Evolutionary conservation across 2,797 vertebrate species (phyloP).

Genomic region (Crenuchus spilurus): DNA sequence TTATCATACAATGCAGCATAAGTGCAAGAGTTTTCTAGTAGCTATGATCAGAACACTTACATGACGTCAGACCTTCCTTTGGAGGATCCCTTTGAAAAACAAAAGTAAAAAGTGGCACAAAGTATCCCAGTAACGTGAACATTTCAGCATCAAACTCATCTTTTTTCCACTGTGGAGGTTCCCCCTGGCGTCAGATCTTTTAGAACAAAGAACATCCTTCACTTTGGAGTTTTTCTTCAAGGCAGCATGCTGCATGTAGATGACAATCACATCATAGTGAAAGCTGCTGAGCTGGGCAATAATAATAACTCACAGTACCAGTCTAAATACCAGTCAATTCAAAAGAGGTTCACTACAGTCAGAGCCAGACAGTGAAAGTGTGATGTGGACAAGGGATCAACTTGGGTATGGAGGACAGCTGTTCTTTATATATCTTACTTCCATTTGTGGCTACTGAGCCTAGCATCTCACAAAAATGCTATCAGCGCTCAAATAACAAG

Average conservation of each 20-base stretch:
- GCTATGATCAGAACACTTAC: constrained; percentile 59
- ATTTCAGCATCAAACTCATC: constrained; percentile 50
- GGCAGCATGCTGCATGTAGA: not conserved
- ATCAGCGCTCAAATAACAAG: constrained; percentile 50
- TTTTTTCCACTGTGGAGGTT: constrained; percentile 8
- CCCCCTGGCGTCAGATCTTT: constrained; percentile 1
- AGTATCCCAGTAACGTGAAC: constrained; percentile 67
- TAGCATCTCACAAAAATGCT: constrained; percentile 32
- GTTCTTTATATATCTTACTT: constrained; percentile 40
- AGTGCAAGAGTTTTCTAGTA: not conserved
- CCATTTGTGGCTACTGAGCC: constrained; percentile 24
- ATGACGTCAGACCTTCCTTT: constrained; percentile 58
- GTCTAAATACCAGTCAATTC: not conserved
- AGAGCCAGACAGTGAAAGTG: constrained; percentile 50
- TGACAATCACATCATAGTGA: not conserved
- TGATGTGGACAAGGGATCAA: constrained; percentile 15
- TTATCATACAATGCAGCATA: not conserved
- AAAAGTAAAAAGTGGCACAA: constrained; percentile 66
- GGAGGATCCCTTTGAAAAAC: constrained; percentile 65
- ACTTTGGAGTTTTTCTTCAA: constrained; percentile 1
- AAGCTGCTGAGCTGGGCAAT: not conserved
- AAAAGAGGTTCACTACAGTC: not conserved
- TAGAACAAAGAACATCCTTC: constrained; percentile 64
- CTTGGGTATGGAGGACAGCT: constrained; percentile 60
- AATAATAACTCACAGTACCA: not conserved